Base-by-base conservation (phyloP, 2,113 vertebrate species). In the Melanocharis versteri region DNA sequence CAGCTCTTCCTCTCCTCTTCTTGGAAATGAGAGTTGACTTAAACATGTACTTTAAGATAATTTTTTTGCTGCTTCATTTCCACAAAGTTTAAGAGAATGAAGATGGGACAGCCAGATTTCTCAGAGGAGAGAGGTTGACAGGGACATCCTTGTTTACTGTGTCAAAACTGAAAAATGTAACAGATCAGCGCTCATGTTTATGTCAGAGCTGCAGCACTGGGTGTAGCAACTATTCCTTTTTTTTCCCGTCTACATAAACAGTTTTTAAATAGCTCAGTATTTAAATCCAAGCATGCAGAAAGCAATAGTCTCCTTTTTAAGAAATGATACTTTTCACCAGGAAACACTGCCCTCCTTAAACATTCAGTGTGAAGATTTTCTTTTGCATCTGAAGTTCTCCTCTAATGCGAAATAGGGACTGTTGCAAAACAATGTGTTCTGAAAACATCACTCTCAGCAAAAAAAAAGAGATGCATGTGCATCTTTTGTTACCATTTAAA, bases 221-320 rank as follows among this genome's bases (percentile, higher is more conserved):
- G 62, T 70, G 31, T 90, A 91, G 81, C 78, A 95, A 40, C 57
- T 89, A 45, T 47, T 62, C 22, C 11, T 28, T 83, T 73, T 86
- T 54, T 69, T 35, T 26, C 4, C 10, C 8, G 37, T 64, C 70
- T 28, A 47, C 24, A 80, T 90, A 93, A 85, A 84, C 78, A 85
- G 81, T 90, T 91, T 93, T 95, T 15, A 91, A 97, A 93, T 93
- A 95, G 66, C 39, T 83, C 50, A 64, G 50, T 83, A 47, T 83
- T 93, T 95, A 82, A 87, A 81, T 57, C n/a, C 24, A 87, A 87
- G 61, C 57, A 39, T 40, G 42, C 82, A 90, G 58, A 54, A 95
- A 89, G 89, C 57, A 79, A 15, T 18, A 65, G 50, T 72, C 16
- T 87, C 39, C 54, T 76, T 90, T 89, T 91, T 61, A 95, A 96